Conservation (phyloP, 2,113 vertebrate genomes). For the Alligator mississippiensis region DNA sequence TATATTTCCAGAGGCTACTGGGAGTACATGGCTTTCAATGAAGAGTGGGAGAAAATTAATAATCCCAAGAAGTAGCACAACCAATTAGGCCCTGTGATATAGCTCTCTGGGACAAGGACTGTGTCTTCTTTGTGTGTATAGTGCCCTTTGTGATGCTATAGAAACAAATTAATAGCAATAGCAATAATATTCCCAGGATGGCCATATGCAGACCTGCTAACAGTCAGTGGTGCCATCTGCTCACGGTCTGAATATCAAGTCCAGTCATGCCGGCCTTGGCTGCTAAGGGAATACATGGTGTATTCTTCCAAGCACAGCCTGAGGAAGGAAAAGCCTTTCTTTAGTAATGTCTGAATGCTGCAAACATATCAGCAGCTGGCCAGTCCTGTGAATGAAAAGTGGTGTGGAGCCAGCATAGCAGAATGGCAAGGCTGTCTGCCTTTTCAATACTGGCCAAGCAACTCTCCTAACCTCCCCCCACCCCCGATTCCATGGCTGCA, state of each 20-base stretch:
- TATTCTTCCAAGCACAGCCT: accelerated
- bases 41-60: neutral
- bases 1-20: accelerated
- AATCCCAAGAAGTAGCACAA: neutral
- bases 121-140: neutral
- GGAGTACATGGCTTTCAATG: neutral
- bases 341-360: accelerated
- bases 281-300: accelerated
- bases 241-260: accelerated
- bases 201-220: accelerated
- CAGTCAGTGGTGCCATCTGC: neutral
- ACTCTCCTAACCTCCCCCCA: accelerated
- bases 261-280: neutral
- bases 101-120: neutral
- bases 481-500: neutral
- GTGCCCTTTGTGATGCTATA: neutral
- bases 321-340: accelerated
- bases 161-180: neutral
- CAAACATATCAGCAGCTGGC: accelerated
- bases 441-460: accelerated
- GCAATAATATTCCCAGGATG: accelerated
- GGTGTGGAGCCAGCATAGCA: accelerated
- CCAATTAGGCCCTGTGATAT: neutral
- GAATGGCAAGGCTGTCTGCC: accelerated
- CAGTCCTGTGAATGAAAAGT: accelerated